Evolutionary conservation across 2,888 invertebrate species (phyloP), one percentile per base, ranked within the genome.

Genomic region (Thelaira solivaga): DNA sequence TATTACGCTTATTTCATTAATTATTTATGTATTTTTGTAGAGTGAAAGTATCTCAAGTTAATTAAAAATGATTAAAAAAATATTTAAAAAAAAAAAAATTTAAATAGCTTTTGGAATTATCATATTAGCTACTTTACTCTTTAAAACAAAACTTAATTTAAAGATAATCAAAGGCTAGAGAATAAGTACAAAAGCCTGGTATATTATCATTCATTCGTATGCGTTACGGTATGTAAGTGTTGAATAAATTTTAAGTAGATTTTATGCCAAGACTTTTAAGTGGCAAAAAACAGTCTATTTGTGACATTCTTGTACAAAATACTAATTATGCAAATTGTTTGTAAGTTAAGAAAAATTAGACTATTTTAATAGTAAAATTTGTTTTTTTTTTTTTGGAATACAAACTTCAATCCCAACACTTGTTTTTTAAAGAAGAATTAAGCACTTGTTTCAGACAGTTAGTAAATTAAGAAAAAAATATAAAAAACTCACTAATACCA

Each of bases 271-370:
- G 49, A 69, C 61, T 64, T 78, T 67, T 61, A 67, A 74, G 53
- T 74, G 47, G 26, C 29, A 34, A 59, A 7, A 29, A 69, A 64
- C 22, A 68, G 45, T 68, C 24, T 61, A 61, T 55, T 74, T 55
- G 73, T 59, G 78, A 69, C 64, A 67, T 65, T 73, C 64, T 57
- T 59, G 29, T 59, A 61, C 43, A 73, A 78, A 74, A 74, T 53
- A 74, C 80, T 80, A 81, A 81, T 81, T 81, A 81, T 81, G 80
- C 74, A 81, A 81, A 81, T 80, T 80, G 79, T 73, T 75, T 79
- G 74, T 57, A 67, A 79, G 49, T 79, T 71, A 67, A 75, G 65
- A 67, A 75, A 75, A 79, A 79, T 79, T 75, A 75, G 62, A 69
- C 75, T 75, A 75, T 69, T 75, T 65, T 43, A 68, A 64, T 68